Percentiles rank a stretch among this genome's conserved stretches.
Evolutionary conservation across 1,140 invertebrate species (phyloP).

Genomic region (Drosophila biarmipes): DNA sequence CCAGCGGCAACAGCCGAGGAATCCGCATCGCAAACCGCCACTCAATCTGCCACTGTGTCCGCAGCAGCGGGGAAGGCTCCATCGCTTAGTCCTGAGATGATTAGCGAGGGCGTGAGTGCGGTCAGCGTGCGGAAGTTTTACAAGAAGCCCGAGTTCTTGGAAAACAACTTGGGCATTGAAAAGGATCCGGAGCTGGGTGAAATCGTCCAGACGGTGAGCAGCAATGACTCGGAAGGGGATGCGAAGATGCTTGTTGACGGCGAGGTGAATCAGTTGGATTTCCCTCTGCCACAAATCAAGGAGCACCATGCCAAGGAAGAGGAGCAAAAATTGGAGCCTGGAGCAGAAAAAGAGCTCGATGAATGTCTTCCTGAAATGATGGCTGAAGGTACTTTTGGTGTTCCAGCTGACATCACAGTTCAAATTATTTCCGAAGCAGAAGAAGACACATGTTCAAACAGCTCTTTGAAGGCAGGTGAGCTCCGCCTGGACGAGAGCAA

Average conservation of each 20-base stretch:
- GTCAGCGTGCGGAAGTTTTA: constrained; percentile 83
- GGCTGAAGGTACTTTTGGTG: neutral
- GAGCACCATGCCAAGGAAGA: neutral
- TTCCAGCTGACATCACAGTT: neutral
- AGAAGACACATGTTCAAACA: constrained; percentile 19
- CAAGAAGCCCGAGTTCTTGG: constrained; percentile 82
- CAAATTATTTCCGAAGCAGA: constrained; percentile 18
- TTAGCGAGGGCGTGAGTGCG: constrained; percentile 78
- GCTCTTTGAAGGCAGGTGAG: constrained; percentile 36
- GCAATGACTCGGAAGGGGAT: constrained; percentile 8
- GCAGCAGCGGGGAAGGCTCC: constrained; percentile 51
- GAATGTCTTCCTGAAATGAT: constrained; percentile 4
- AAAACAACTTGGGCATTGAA: constrained; percentile 84
- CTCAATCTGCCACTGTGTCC: neutral
- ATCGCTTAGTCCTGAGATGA: constrained; percentile 75
- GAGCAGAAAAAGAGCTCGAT: neutral
- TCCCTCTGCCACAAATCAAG: neutral
- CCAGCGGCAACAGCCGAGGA: neutral
- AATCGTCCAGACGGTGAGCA: constrained; percentile 76
- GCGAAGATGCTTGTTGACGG: neutral
- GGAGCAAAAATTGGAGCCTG: neutral
- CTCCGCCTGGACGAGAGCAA: constrained; percentile 54
- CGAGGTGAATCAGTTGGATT: neutral
- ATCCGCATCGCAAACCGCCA: neutral
- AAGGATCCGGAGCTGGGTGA: constrained; percentile 83